Base-by-base conservation (phyloP, 2,888 invertebrate genomes). In the Lacanobia oleracea region DNA sequence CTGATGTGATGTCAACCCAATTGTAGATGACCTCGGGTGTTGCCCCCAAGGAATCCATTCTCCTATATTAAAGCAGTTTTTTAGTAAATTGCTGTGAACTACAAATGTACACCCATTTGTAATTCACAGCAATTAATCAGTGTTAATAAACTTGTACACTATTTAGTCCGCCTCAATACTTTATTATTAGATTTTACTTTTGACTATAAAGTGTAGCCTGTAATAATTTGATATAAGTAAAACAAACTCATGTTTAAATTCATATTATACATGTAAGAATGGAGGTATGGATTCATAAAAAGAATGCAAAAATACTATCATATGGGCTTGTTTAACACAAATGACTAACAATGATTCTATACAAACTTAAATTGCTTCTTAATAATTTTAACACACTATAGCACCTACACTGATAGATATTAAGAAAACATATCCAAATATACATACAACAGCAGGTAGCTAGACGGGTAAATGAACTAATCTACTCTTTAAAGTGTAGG, bases 1-100 rank as follows among this genome's bases (percentile, higher is more conserved):
- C 95, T 37, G 91, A 85, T 33, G 97, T 97, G 64, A 97, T 96
- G 83, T 97, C 97, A 62, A 97, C 96, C 97, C 98, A 98, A 87
- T 97, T 97, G 86, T 97, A 97, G 56, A 93, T 95, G 60, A 96
- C 95, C 87, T 95, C 95, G 10, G 95, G 93, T 62, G 94, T 86
- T 21, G 91, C 89, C 43, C 90, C 92, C 74, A 94, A 82, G 16
- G 95, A 92, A 80, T 96, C 96, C 96, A 96, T 96, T 72, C 89
- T 88, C 87, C 96, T 96, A 74, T 40, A 62, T 64, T 50, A 2
- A 79, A 67, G n/a, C 64, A 16, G 14, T 2, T 27, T 70, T 59
- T 27, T 27, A 27, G 27, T 27, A 27, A 27, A 27, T 27, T 27
- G n/a, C n/a, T n/a, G n/a, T n/a, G n/a, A n/a, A n/a, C n/a, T n/a